A percentile compares a stretch with the other conserved stretches of the same genome.
phyloP scores from a whole-genome alignment of 1,140 invertebrate species.

The Globodera rostochiensis region DNA sequence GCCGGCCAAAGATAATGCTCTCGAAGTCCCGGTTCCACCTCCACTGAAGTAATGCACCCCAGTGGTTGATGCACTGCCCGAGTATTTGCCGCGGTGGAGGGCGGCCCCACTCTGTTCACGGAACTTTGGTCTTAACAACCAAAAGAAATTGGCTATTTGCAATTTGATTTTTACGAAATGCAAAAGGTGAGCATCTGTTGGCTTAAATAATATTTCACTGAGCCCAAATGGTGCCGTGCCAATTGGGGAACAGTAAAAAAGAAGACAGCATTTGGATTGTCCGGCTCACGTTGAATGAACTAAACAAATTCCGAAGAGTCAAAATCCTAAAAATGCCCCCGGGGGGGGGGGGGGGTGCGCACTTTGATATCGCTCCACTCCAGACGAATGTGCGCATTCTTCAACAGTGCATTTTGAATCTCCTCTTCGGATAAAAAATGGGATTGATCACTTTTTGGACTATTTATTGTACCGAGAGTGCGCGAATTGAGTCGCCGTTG shows the following conservation, averaged over 20 bases:
- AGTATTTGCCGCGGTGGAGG: neutral
- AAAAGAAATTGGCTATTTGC: neutral
- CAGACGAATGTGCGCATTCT: conserved; percentile 49
- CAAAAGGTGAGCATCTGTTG: conserved; percentile 48
- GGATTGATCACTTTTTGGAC: too few relatives aligned
- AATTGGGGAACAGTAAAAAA: conserved; percentile 41
- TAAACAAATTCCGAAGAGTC: neutral
- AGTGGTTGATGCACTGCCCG: neutral
- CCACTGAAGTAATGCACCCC: neutral
- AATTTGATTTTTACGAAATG: conserved; percentile 15
- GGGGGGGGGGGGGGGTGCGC: too few relatives aligned
- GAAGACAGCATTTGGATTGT: conserved; percentile 34
- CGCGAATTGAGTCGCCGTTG: conserved; percentile 34
- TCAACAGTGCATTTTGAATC: conserved; percentile 49
- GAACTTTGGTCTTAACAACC: conserved; percentile 34
- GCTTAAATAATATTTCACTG: conserved; percentile 37
- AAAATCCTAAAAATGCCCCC: neutral
- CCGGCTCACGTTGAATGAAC: conserved; percentile 50
- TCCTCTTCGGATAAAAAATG: conserved; percentile 15
- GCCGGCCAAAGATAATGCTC: neutral
- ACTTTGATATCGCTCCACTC: conserved; percentile 45
- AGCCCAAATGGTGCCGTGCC: conserved; percentile 29
- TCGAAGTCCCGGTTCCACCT: neutral
- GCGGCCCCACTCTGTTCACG: conserved; percentile 49
- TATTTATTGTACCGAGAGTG: conserved; percentile 9